Conservation (phyloP, 1,140 invertebrate species). For the Zaprionus africanus region DNA sequence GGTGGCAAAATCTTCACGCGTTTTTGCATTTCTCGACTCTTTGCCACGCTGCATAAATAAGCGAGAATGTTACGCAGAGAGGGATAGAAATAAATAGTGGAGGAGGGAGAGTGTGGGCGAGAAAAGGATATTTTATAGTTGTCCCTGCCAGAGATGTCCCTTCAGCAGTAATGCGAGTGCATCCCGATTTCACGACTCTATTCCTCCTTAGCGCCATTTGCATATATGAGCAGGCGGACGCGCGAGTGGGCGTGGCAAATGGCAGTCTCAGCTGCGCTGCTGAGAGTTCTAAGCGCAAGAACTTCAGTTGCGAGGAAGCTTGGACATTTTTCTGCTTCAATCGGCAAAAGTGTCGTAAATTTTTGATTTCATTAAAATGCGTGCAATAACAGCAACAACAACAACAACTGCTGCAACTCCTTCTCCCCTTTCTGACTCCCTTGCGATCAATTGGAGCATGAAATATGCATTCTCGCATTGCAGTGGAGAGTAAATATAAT, state of each 20-base stretch:
- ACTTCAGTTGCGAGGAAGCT: conserved; percentile 10
- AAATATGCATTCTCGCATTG: conserved; percentile 55
- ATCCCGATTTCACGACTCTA: conserved; percentile 61
- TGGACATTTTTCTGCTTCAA: conserved; percentile 67
- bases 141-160: background rate
- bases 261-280: conserved; percentile 28
- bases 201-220: conserved; percentile 69
- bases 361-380: conserved; percentile 79
- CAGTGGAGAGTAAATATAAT: conserved; percentile 23
- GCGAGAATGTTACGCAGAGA: conserved; percentile 30
- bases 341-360: conserved; percentile 75
- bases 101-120: background rate
- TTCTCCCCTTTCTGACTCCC: background rate
- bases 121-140: background rate
- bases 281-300: conserved; percentile 71
- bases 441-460: conserved; percentile 62
- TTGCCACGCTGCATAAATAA: conserved; percentile 76
- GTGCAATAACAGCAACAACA: conserved; percentile 44
- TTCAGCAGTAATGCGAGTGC: background rate
- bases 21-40: conserved; percentile 71
- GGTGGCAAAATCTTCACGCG: conserved; percentile 63
- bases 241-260: background rate
- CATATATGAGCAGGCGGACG: conserved; percentile 52
- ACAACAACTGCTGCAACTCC: conserved; percentile 3
- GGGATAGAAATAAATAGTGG: background rate